phyloP scores from a whole-genome alignment of 2,113 vertebrate species.

The Chroicocephalus ridibundus region DNA sequence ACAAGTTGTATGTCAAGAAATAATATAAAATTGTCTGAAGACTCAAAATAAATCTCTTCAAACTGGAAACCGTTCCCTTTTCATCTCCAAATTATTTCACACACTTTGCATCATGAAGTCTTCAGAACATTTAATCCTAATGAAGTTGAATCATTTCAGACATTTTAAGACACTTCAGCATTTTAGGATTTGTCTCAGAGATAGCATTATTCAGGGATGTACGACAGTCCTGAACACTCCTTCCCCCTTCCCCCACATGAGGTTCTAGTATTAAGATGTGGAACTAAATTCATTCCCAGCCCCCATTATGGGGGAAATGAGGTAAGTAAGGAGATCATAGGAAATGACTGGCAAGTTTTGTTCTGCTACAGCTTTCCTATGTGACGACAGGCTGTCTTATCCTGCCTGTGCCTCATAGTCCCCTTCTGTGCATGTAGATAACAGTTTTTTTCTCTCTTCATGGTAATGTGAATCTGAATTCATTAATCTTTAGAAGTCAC shows the following conservation, averaged over 20 bases:
- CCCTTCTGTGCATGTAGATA: neutral
- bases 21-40: neutral
- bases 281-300: neutral
- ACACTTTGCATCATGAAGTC: neutral
- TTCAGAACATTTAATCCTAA: conserved; percentile 38
- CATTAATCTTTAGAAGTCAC: conserved; percentile 6
- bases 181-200: conserved; percentile 11
- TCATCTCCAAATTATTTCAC: conserved; percentile 28
- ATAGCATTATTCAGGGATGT: neutral
- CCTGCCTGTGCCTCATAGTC: neutral
- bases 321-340: neutral
- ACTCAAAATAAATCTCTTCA: conserved; percentile 36
- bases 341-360: conserved; percentile 1
- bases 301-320: neutral
- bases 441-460: neutral
- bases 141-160: neutral
- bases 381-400: neutral
- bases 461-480: neutral
- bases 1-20: conserved; percentile 16
- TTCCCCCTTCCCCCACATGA: neutral
- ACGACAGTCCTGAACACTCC: neutral
- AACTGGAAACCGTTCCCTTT: conserved; percentile 22
- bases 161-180: neutral
- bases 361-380: neutral
- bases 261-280: neutral